Evolutionary conservation across 2,113 vertebrate genomes (phyloP).

Genomic region (Chiloscyllium plagiosum): DNA sequence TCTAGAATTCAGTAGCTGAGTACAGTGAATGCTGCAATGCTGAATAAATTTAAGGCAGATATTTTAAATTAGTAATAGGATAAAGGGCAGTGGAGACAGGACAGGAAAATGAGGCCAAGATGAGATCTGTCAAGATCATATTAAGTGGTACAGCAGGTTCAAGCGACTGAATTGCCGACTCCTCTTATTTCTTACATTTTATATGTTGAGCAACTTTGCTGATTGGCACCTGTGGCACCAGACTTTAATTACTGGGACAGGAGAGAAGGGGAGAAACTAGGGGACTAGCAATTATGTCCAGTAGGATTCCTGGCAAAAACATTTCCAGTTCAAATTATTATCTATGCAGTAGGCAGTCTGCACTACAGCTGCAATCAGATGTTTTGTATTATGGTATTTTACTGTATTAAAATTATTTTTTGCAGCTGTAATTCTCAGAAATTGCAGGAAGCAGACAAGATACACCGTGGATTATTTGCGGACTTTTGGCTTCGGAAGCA

Average conservation of each 20-base stretch:
- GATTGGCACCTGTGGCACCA: not conserved
- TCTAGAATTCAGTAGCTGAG: too few species aligned
- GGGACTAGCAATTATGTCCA: not conserved
- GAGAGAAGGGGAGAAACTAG: not conserved
- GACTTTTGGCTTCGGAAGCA: not conserved
- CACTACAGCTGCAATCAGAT: conserved; percentile 11
- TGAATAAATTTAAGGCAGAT: too few species aligned
- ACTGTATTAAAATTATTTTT: not conserved
- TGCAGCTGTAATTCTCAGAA: not conserved
- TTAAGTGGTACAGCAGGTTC: too few species aligned
- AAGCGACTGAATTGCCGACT: too few species aligned
- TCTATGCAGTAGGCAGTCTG: not conserved
- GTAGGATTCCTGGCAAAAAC: not conserved
- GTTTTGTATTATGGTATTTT: not conserved
- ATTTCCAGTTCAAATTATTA: not conserved
- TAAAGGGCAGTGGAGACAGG: too few species aligned
- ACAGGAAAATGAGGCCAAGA: too few species aligned
- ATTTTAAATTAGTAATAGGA: too few species aligned
- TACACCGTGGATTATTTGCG: not conserved
- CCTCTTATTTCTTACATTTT: too few species aligned
- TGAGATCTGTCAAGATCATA: too few species aligned
- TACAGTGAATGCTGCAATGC: too few species aligned
- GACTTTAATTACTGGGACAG: not conserved
- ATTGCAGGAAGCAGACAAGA: not conserved
- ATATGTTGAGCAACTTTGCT: too few species aligned